These are phyloP conservation scores for Troides helena DNA, from an alignment of 2,888 invertebrate species.

Conservation along the genomic window DNA sequence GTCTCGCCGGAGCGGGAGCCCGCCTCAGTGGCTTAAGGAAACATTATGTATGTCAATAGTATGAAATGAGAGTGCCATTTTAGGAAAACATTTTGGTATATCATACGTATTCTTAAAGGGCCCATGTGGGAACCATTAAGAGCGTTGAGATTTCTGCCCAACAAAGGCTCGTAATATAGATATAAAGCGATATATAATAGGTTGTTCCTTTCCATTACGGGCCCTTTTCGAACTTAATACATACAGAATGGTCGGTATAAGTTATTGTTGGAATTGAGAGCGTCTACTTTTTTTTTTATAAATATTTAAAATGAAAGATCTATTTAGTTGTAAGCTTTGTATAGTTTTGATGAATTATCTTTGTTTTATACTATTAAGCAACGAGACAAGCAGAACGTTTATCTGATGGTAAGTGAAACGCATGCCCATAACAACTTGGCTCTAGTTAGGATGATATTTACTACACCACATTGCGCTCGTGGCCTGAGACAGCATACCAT, in stretches of 20 bases:
- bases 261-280: constrained; percentile 35
- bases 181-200: constrained; percentile 29
- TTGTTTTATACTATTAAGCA: too few species aligned
- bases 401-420: too few species aligned
- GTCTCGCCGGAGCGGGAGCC: constrained; percentile 41
- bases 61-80: constrained; percentile 63
- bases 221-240: constrained; percentile 28
- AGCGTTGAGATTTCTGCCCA: constrained; percentile 57
- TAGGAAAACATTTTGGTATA: constrained; percentile 71
- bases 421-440: too few species aligned
- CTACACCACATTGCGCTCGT: too few species aligned
- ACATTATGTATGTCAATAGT: constrained; percentile 76
- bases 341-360: too few species aligned
- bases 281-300: constrained; percentile 1
- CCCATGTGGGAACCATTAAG: constrained; percentile 68
- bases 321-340: too few species aligned
- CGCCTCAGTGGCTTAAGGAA: constrained; percentile 50
- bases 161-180: constrained; percentile 40
- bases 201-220: constrained; percentile 34
- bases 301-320: neutral
- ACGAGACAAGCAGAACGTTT: too few species aligned
- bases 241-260: constrained; percentile 49
- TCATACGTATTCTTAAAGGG: constrained; percentile 68
- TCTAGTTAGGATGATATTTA: too few species aligned
- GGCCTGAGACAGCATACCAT: too few species aligned